Conservation (phyloP, 2,888 invertebrate species). For the Pyrocoelia pectoralis region DNA sequence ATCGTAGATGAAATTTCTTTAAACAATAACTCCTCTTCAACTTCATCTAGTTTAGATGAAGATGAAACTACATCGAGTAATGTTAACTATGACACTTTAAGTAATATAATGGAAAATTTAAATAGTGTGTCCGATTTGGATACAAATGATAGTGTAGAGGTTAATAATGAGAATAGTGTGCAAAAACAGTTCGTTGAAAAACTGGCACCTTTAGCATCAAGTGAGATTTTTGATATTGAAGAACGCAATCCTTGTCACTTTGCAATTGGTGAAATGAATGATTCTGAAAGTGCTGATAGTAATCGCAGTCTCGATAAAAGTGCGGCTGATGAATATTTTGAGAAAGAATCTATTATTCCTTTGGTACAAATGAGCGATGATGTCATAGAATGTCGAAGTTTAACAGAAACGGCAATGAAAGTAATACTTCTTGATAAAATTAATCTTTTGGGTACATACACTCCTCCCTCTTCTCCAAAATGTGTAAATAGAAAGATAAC, state of each 20-base stretch:
- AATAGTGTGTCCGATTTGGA: not conserved
- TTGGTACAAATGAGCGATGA: constrained; percentile 42
- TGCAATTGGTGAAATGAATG: constrained; percentile 3
- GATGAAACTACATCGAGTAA: constrained; percentile 57
- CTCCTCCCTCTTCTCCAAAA: constrained; percentile 49
- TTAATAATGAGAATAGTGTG: no score
- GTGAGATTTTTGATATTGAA: constrained; percentile 34
- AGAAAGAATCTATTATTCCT: constrained; percentile 41
- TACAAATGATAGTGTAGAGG: no score
- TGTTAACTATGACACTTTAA: constrained; percentile 62
- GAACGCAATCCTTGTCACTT: constrained; percentile 14
- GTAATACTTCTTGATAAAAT: constrained; percentile 55
- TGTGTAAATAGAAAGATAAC: constrained; percentile 36
- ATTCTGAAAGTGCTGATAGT: not conserved
- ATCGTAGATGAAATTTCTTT: constrained; percentile 1
- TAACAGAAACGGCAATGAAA: constrained; percentile 55
- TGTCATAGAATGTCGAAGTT: constrained; percentile 44
- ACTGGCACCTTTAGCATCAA: constrained; percentile 36
- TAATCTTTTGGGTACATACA: constrained; percentile 50
- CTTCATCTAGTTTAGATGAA: constrained; percentile 51
- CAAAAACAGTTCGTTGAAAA: no score
- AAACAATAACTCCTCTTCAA: constrained; percentile 21
- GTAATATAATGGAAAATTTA: constrained; percentile 64
- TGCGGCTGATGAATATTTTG: not conserved
- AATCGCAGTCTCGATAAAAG: not conserved